phyloP scores from a whole-genome alignment of 1,140 invertebrate species.

The Apocrypta bakeri region DNA sequence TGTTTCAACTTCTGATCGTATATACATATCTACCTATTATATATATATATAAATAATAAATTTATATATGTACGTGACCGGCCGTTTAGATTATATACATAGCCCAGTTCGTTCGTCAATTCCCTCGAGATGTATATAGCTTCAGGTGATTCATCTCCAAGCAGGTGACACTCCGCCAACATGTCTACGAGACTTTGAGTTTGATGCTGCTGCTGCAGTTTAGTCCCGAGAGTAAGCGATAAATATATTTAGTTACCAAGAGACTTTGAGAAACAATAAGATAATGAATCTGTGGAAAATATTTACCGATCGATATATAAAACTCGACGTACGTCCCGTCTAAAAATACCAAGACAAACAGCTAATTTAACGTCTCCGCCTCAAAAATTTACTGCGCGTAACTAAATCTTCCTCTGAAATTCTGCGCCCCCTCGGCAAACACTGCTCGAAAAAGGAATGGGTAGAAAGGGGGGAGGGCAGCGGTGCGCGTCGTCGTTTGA shows the following conservation, averaged over 20 bases:
- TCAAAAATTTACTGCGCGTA: conserved; percentile 12
- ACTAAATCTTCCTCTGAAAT: conserved; percentile 29
- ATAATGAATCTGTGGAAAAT: not conserved
- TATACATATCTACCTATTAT: too few relatives aligned
- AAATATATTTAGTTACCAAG: conserved; percentile 38
- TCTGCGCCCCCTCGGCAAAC: not conserved
- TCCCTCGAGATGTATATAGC: not conserved
- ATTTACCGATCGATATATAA: not conserved
- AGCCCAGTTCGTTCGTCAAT: not conserved
- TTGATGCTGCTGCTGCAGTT: conserved; percentile 9
- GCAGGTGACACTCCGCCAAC: conserved; percentile 48
- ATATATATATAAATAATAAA: too few relatives aligned
- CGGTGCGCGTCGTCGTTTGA: conserved; percentile 57
- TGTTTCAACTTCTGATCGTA: too few relatives aligned
- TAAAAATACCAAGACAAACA: not conserved
- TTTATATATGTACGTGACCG: too few relatives aligned
- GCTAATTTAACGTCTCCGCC: not conserved
- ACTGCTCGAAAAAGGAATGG: not conserved
- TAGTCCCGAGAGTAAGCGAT: conserved; percentile 8
- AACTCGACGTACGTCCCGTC: not conserved
- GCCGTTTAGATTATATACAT: too few relatives aligned
- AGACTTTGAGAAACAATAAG: not conserved
- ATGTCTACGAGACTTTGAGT: conserved; percentile 51
- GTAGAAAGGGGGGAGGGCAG: not conserved
- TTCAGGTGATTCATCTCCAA: conserved; percentile 32